Evolutionary conservation across 2,888 invertebrate species (phyloP).

Genomic region (Dinocampus coccinellae): DNA sequence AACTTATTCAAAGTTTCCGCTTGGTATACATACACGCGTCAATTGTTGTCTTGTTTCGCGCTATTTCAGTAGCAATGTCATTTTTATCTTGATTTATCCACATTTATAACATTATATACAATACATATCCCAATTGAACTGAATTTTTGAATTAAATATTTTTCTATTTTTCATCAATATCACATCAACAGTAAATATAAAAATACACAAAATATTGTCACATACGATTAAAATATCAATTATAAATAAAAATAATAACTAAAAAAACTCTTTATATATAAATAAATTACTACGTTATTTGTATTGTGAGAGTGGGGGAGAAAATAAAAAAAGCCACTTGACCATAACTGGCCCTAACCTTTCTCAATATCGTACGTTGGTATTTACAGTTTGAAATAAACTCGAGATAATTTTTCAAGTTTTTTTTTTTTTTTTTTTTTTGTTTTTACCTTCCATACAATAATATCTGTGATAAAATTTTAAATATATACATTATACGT

Average conservation of each 20-base stretch:
- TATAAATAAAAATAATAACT: too few species aligned
- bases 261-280: too few species aligned
- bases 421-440: background rate
- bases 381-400: background rate
- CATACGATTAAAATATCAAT: too few species aligned
- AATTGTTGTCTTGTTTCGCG: constrained; percentile 41
- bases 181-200: too few species aligned
- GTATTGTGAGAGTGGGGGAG: too few species aligned
- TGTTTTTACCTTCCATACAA: background rate
- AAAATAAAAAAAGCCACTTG: background rate
- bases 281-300: too few species aligned
- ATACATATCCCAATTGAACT: background rate
- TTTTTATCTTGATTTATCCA: background rate
- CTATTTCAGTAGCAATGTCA: constrained; percentile 28
- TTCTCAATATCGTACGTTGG: constrained; percentile 46
- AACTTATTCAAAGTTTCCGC: constrained; percentile 52
- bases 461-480: too few species aligned
- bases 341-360: constrained; percentile 52
- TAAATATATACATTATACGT: background rate
- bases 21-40: constrained; percentile 32
- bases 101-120: background rate
- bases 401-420: background rate
- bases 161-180: too few species aligned
- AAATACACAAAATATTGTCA: too few species aligned
- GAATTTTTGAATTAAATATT: too few species aligned